These are phyloP conservation scores for Rhaphigaster nebulosa DNA, from an alignment of 2,888 invertebrate species.

Conservation along the genomic window DNA sequence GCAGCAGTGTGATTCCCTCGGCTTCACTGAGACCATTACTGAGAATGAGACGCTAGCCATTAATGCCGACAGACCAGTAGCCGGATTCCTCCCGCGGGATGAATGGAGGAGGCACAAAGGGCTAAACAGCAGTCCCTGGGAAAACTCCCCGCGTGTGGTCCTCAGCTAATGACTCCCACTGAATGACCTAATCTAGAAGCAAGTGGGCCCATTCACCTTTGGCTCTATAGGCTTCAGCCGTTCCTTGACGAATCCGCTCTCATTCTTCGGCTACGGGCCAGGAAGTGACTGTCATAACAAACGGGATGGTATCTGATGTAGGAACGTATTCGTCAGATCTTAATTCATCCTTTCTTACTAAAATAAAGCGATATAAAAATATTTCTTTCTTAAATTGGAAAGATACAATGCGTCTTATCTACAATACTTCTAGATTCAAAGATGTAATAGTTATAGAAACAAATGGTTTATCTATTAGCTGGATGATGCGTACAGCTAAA, in stretches of 20 bases:
- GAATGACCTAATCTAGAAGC: slow-evolving; percentile 48
- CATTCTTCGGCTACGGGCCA: not conserved
- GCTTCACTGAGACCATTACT: not conserved
- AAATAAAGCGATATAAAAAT: not conserved
- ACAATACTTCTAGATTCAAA: not conserved
- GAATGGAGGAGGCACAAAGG: slow-evolving; percentile 54
- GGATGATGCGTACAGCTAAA: not conserved
- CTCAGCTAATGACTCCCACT: slow-evolving; percentile 43
- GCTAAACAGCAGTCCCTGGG: slow-evolving; percentile 32
- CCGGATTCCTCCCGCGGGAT: slow-evolving; percentile 23
- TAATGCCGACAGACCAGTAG: slow-evolving; percentile 15
- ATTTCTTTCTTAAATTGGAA: not conserved
- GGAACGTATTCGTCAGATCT: not conserved
- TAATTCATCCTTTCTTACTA: not conserved
- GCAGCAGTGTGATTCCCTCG: not conserved
- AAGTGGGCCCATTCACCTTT: slow-evolving; percentile 34
- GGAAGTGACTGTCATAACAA: slow-evolving; percentile 37
- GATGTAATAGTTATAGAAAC: not conserved
- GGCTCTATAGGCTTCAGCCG: not conserved
- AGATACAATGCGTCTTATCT: not conserved
- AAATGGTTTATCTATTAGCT: not conserved
- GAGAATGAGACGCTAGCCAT: slow-evolving; percentile 29
- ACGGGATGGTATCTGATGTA: not conserved
- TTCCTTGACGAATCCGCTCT: slow-evolving; percentile 34
- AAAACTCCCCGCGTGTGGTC: slow-evolving; percentile 53